These are phyloP conservation scores for Hylaea fasciaria DNA, from an alignment of 2,888 invertebrate species.

Conservation along the genomic window DNA sequence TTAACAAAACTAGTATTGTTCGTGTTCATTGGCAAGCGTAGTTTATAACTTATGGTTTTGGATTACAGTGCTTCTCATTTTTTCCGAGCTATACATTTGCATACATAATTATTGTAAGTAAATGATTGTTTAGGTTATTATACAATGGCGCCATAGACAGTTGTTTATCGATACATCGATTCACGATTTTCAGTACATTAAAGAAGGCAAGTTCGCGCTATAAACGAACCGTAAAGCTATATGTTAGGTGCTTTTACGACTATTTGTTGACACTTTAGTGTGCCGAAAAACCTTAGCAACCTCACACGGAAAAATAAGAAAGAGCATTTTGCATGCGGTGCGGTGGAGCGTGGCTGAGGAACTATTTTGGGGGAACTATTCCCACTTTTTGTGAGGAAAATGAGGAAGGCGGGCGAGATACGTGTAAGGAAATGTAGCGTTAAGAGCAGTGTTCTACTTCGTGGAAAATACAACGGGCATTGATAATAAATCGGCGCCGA, in stretches of 20 bases:
- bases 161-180: slow-evolving; percentile 39
- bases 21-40: slow-evolving; percentile 17
- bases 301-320: slow-evolving; percentile 12
- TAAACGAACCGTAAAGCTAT: slow-evolving; percentile 66
- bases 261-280: slow-evolving; percentile 54
- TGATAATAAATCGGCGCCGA: slow-evolving; percentile 45
- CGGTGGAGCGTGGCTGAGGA: slow-evolving; percentile 33
- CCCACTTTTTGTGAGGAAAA: slow-evolving; percentile 22
- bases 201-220: slow-evolving; percentile 48
- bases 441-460: slow-evolving; percentile 38
- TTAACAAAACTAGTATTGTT: slow-evolving; percentile 32
- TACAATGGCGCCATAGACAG: slow-evolving; percentile 19
- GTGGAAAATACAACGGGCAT: slow-evolving; percentile 43
- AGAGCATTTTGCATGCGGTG: slow-evolving; percentile 40
- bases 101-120: too few relatives aligned
- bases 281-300: slow-evolving; percentile 16
- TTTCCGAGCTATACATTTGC: background rate
- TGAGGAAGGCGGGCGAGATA: slow-evolving; percentile 27
- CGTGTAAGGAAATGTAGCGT: slow-evolving; percentile 38
- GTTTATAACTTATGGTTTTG: slow-evolving; percentile 29
- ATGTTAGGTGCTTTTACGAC: slow-evolving; percentile 63
- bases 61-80: slow-evolving; percentile 20
- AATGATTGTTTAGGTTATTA: slow-evolving; percentile 24
- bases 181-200: slow-evolving; percentile 2
- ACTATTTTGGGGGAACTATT: slow-evolving; percentile 28